Conservation (phyloP, 2,797 vertebrate genomes). For the Holocentrus rufus region DNA sequence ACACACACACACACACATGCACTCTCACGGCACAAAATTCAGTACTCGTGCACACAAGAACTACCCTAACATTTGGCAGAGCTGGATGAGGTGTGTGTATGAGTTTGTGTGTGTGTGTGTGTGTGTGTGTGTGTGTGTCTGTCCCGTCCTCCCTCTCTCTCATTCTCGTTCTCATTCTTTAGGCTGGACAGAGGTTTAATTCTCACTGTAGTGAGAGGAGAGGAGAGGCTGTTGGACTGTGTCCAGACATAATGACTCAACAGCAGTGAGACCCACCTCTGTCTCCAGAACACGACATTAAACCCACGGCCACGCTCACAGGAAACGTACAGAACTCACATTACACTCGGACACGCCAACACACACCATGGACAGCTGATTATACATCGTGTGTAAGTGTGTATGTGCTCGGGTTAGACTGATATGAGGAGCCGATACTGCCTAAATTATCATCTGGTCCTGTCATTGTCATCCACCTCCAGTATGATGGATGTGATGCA, state of each 20-base stretch:
- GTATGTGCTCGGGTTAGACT: too few species aligned
- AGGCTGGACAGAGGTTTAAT: slow-evolving; percentile 33
- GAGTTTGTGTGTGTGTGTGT: neutral
- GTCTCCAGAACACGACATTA: neutral
- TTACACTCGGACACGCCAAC: too few species aligned
- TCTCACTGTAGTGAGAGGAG: slow-evolving; percentile 13
- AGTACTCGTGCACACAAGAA: too few species aligned
- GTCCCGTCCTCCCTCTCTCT: neutral
- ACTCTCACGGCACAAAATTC: too few species aligned
- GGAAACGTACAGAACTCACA: too few species aligned
- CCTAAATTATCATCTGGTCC: too few species aligned
- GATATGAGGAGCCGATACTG: too few species aligned
- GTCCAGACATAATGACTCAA: slow-evolving; percentile 45
- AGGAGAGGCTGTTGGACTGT: slow-evolving; percentile 36
- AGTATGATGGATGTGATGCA: too few species aligned
- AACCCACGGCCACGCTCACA: neutral
- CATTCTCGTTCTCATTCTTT: neutral
- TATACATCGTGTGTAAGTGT: too few species aligned
- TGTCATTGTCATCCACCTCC: too few species aligned
- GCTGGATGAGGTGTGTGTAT: neutral
- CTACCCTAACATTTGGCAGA: slow-evolving; percentile 11
- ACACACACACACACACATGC: neutral
- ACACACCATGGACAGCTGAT: too few species aligned
- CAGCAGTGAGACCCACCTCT: slow-evolving; percentile 13
- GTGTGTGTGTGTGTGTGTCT: neutral